A percentile compares a stretch with the other conserved stretches of the same genome.
phyloP scores from a whole-genome alignment of 2,113 vertebrate genomes.

The Tyrannus savana region DNA sequence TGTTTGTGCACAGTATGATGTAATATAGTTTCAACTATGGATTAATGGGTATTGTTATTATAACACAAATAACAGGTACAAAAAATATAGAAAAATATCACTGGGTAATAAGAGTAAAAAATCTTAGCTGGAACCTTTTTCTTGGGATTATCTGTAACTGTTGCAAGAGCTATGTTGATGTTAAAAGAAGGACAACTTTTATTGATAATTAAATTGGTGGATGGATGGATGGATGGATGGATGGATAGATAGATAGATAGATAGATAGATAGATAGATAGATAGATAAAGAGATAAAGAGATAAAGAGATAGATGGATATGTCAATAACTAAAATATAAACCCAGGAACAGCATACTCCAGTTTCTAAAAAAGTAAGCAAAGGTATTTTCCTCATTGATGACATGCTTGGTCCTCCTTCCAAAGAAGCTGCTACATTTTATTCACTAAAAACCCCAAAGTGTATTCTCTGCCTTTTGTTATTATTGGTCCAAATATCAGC shows the following conservation, averaged over 20 bases:
- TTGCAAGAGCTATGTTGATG: background rate
- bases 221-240: too few species aligned
- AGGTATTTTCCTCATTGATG: too few species aligned
- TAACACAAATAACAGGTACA: background rate
- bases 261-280: too few species aligned
- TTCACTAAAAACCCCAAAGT: background rate
- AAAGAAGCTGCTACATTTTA: background rate
- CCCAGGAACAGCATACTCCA: too few species aligned
- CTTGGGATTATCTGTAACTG: background rate
- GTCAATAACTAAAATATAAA: too few species aligned
- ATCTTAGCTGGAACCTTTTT: background rate
- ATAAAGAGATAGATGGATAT: too few species aligned
- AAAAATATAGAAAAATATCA: background rate
- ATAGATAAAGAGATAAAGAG: too few species aligned
- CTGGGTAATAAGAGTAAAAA: background rate
- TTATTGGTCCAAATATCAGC: background rate
- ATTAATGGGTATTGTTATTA: background rate
- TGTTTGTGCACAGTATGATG: accelerated
- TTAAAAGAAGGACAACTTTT: background rate
- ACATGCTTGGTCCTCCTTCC: background rate
- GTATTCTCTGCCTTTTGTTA: background rate
- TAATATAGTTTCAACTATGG: background rate
- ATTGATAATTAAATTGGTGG: background rate
- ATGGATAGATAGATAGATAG: background rate
- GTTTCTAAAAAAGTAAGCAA: too few species aligned